Evolutionary conservation across 1,140 invertebrate genomes (phyloP).

Genomic region (Drosophila baimaii): DNA sequence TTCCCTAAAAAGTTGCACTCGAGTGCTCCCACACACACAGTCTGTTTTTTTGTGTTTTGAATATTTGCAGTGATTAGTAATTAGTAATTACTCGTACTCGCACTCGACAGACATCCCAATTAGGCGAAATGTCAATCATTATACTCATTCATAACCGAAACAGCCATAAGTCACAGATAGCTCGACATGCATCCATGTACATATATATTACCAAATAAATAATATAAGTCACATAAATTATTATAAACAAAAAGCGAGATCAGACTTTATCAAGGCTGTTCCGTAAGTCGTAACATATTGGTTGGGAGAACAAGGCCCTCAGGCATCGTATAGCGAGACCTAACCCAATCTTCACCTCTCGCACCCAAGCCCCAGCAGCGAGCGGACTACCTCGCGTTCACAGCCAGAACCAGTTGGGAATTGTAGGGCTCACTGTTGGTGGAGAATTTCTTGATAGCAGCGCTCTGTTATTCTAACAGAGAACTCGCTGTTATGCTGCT

Average conservation of each 20-base stretch:
- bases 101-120: conserved; percentile 59
- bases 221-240: no score
- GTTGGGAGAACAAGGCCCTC: conserved; percentile 77
- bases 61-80: conserved; percentile 64
- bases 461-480: not conserved
- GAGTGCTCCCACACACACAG: conserved; percentile 36
- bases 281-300: conserved; percentile 69
- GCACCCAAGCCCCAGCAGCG: rapidly evolving
- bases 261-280: conserved; percentile 74
- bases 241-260: conserved; percentile 56
- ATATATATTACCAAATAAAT: no score
- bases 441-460: conserved; percentile 1
- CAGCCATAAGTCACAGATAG: not conserved
- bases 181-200: not conserved
- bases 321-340: conserved; percentile 59
- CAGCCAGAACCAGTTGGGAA: conserved; percentile 58
- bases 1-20: conserved; percentile 58
- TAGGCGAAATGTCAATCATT: conserved; percentile 68
- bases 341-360: conserved; percentile 73
- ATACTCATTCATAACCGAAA: conserved; percentile 38
- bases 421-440: not conserved
- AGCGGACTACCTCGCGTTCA: rapidly evolving
- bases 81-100: no score
- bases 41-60: conserved; percentile 51
- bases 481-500: not conserved